Percentiles rank a stretch among this genome's conserved stretches.
Evolutionary conservation across 1,140 invertebrate genomes (phyloP).

Genomic region (Saccostrea glomerata): DNA sequence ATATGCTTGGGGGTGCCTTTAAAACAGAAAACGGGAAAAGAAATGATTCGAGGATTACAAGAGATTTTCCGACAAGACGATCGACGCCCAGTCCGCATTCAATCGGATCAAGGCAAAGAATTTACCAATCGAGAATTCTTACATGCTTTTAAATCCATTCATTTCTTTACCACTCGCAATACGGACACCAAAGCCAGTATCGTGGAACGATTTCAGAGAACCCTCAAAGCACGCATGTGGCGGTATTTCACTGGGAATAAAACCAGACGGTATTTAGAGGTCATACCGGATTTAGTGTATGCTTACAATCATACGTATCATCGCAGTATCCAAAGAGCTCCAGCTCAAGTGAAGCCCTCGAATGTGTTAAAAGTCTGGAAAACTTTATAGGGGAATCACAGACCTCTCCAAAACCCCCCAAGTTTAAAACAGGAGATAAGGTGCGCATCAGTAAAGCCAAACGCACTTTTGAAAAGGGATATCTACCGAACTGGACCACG

Average conservation of each 20-base stretch:
- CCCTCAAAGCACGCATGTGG: constrained; percentile 46
- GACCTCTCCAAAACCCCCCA: background rate
- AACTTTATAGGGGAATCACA: constrained; percentile 7
- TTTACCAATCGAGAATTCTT: background rate
- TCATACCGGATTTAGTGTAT: constrained; percentile 32
- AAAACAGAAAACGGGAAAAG: constrained; percentile 5
- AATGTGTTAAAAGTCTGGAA: constrained; percentile 22
- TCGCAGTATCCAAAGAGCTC: constrained; percentile 23
- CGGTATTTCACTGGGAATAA: constrained; percentile 44
- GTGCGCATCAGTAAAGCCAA: constrained; percentile 50
- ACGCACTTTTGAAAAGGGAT: constrained; percentile 51
- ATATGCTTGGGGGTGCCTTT: constrained; percentile 19
- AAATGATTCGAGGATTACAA: constrained; percentile 23
- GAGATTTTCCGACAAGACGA: background rate
- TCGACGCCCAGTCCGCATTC: background rate
- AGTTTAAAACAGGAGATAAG: constrained; percentile 35
- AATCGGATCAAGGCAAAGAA: constrained; percentile 11
- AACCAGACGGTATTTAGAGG: constrained; percentile 39
- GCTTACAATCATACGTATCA: constrained; percentile 41
- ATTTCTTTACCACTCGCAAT: constrained; percentile 12
- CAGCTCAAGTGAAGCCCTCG: constrained; percentile 1
- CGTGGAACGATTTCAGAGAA: constrained; percentile 47
- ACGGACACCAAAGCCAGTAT: constrained; percentile 42
- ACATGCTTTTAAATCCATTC: background rate
- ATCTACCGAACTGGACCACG: constrained; percentile 47